These are phyloP conservation scores for Cepaea hortensis DNA, from an alignment of 2,888 invertebrate genomes.

Conservation along the genomic window DNA sequence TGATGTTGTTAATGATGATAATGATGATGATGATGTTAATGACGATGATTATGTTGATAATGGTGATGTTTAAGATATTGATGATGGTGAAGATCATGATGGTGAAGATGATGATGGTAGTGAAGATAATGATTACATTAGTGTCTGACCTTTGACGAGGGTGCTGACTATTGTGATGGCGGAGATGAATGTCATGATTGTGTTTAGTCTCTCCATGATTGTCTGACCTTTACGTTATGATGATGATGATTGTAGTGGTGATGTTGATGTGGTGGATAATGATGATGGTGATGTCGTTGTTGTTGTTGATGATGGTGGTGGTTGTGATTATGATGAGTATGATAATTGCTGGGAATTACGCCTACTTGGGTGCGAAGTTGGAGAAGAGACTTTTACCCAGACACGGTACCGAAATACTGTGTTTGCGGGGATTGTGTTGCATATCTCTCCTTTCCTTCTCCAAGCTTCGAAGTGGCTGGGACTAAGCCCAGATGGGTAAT, in stretches of 20 bases:
- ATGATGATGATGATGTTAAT: too few species aligned
- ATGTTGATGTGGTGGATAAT: too few species aligned
- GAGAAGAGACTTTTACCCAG: too few species aligned
- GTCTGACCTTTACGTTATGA: background rate
- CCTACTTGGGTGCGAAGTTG: too few species aligned
- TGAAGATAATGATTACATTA: background rate
- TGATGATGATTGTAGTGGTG: background rate
- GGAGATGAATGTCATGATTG: background rate
- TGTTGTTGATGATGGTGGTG: background rate
- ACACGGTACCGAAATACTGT: too few species aligned
- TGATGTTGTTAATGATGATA: too few species aligned
- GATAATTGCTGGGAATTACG: background rate
- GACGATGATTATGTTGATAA: too few species aligned
- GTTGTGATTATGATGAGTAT: background rate
- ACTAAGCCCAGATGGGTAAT: too few species aligned
- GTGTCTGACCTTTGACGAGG: background rate
- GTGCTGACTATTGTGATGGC: background rate
- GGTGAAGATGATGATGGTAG: background rate
- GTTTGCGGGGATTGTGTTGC: too few species aligned
- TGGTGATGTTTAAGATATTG: background rate
- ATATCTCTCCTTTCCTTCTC: too few species aligned
- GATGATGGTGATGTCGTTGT: background rate
- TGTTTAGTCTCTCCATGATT: background rate
- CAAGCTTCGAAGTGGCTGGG: too few species aligned
- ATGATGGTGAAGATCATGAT: background rate